phyloP scores from a whole-genome alignment of 2,113 vertebrate genomes.

The Ameiurus melas region DNA sequence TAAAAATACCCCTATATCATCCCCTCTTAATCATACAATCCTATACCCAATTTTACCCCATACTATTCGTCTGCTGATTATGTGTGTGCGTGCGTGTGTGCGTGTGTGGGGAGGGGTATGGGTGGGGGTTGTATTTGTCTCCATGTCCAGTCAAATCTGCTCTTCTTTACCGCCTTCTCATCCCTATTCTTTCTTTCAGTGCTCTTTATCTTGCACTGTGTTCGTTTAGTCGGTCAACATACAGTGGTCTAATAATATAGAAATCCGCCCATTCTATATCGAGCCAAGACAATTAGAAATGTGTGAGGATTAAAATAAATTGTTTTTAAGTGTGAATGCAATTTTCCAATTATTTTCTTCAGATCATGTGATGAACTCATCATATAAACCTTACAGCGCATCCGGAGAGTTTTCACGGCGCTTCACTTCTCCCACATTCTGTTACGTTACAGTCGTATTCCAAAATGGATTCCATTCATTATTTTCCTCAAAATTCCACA shows the following conservation, averaged over 20 bases:
- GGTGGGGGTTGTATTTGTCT: neutral
- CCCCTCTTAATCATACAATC: neutral
- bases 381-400: neutral
- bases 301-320: neutral
- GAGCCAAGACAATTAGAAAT: neutral
- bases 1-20: neutral
- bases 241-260: neutral
- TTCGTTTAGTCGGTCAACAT: neutral
- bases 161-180: conserved; percentile 44
- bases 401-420: too few relatives aligned
- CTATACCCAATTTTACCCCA: neutral
- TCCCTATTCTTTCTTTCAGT: neutral
- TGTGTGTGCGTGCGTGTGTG: conserved; percentile 3
- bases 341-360: neutral
- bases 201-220: neutral
- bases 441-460: too few relatives aligned
- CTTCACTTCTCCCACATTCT: too few relatives aligned
- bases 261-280: neutral
- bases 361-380: neutral
- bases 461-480: too few relatives aligned
- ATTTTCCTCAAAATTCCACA: too few relatives aligned
- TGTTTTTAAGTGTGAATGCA: neutral
- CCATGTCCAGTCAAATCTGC: neutral
- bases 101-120: neutral
- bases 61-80: neutral